phyloP scores from a whole-genome alignment of 2,888 invertebrate species.

The Lapara coniferarum region DNA sequence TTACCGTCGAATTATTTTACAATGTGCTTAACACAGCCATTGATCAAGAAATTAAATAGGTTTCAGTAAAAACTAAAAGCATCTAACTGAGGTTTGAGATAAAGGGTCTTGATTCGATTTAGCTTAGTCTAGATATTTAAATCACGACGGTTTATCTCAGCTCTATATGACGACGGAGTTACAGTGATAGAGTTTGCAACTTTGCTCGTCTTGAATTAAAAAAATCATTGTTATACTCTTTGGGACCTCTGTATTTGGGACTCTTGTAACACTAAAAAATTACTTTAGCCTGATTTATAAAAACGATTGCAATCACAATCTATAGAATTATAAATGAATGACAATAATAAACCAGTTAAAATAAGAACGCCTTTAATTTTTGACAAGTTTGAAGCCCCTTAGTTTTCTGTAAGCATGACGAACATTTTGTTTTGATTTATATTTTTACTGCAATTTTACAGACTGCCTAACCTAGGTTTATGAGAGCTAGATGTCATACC shows the following conservation, averaged over 20 bases:
- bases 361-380: not conserved
- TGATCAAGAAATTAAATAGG: constrained; percentile 3
- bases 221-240: too few species aligned
- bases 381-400: not conserved
- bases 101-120: constrained; percentile 4
- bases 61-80: not conserved
- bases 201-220: too few species aligned
- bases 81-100: constrained; percentile 16
- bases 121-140: constrained; percentile 17
- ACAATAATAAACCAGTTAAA: not conserved
- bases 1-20: constrained; percentile 14
- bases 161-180: not conserved
- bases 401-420: too few species aligned
- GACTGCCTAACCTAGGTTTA: too few species aligned
- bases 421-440: too few species aligned
- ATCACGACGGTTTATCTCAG: constrained; percentile 14
- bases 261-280: too few species aligned
- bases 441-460: too few species aligned
- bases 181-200: not conserved
- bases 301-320: too few species aligned
- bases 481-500: too few species aligned
- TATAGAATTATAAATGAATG: not conserved
- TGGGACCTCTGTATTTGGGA: too few species aligned
- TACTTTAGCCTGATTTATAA: too few species aligned
- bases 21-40: constrained; percentile 26